Percentiles rank a stretch among this genome's conserved stretches.
Evolutionary conservation across 2,888 invertebrate species (phyloP).

Genomic region (Apodemia hepburni): DNA sequence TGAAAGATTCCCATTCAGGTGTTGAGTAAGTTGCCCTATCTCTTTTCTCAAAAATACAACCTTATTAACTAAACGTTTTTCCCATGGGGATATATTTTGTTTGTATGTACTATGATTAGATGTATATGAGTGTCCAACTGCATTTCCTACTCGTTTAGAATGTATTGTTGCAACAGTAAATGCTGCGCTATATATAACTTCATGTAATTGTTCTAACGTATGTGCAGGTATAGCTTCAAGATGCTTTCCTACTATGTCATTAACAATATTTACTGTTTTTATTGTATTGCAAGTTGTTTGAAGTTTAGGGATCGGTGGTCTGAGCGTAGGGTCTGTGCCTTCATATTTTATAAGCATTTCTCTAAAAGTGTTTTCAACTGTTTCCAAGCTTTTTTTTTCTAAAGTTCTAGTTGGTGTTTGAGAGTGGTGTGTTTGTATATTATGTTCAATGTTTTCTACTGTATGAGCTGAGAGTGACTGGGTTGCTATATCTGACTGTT

Average conservation of each 20-base stretch:
- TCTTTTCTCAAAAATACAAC: not conserved
- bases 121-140: not conserved
- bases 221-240: not conserved
- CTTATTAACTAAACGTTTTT: not conserved
- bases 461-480: not conserved
- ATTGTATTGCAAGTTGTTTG: not conserved
- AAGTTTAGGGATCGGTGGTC: conserved; percentile 19
- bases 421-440: not conserved
- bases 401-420: not conserved
- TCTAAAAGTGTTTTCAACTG: conserved; percentile 12
- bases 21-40: not conserved
- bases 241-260: not conserved
- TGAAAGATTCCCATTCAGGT: not conserved
- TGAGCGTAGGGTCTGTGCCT: conserved; percentile 15
- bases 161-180: not conserved
- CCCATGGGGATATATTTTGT: not conserved
- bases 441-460: not conserved
- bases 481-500: not conserved
- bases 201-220: not conserved
- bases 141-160: not conserved
- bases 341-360: conserved; percentile 22
- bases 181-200: conserved; percentile 6
- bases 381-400: not conserved
- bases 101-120: not conserved
- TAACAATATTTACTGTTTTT: not conserved